Percentiles rank a stretch among this genome's conserved stretches.
Evolutionary conservation across 2,797 vertebrate genomes (phyloP).

Genomic region (Periophthalmus magnuspinnatus): DNA sequence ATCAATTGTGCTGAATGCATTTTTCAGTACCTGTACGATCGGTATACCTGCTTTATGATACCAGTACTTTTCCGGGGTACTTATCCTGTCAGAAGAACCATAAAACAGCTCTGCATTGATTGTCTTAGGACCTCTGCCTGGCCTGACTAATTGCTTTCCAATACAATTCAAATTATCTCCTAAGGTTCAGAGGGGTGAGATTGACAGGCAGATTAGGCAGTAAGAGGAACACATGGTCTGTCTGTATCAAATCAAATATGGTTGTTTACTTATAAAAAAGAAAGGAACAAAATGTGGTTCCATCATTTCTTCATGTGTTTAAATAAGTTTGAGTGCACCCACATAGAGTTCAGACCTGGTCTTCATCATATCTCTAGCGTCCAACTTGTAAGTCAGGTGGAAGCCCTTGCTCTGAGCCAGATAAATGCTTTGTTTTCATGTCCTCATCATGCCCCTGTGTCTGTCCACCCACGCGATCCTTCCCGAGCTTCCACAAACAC

Average conservation of each 20-base stretch:
- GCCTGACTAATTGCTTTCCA: background rate
- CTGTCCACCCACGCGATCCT: slow-evolving; percentile 28
- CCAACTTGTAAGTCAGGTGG: slow-evolving; percentile 14
- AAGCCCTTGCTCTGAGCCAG: slow-evolving; percentile 9
- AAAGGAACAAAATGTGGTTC: background rate
- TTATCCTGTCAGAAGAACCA: too few relatives aligned
- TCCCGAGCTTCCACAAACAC: slow-evolving; percentile 39
- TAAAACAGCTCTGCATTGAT: too few relatives aligned
- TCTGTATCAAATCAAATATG: background rate
- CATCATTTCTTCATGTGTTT: background rate
- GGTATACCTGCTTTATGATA: too few relatives aligned
- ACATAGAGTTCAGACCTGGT: background rate
- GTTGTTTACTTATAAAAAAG: too few relatives aligned
- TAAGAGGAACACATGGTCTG: background rate
- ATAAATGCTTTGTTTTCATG: slow-evolving; percentile 33
- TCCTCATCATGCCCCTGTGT: slow-evolving; percentile 15
- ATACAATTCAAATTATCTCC: background rate
- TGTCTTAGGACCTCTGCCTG: background rate
- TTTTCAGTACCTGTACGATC: too few relatives aligned
- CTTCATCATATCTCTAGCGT: slow-evolving; percentile 23
- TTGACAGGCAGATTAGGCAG: background rate
- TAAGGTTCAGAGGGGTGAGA: background rate
- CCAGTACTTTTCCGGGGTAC: too few relatives aligned
- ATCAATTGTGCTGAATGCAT: too few relatives aligned
- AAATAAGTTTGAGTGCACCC: background rate